Percentiles rank a stretch among this genome's conserved stretches.
Evolutionary conservation across 1,140 invertebrate genomes (phyloP).

Genomic region (Zaprionus davidi): DNA sequence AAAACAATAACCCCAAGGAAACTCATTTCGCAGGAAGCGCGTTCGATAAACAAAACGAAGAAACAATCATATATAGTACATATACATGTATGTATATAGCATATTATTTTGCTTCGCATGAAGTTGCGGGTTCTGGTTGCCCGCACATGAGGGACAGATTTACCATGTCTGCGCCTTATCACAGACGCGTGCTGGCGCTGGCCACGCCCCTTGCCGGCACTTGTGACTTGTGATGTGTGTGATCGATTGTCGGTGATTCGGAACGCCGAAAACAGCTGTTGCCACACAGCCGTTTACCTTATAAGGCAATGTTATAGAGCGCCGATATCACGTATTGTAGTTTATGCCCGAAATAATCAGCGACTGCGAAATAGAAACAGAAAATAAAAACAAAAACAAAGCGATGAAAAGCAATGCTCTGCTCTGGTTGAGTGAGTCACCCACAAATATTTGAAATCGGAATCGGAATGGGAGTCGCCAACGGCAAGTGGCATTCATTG

Average conservation of each 20-base stretch:
- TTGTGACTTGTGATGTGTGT: slow-evolving; percentile 3
- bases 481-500: slow-evolving; percentile 2
- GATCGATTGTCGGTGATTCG: slow-evolving; percentile 20
- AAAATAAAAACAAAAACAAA: slow-evolving; percentile 22
- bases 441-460: slow-evolving; percentile 43
- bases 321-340: slow-evolving; percentile 28
- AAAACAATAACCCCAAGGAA: not conserved
- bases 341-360: slow-evolving; percentile 53
- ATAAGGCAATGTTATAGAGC: slow-evolving; percentile 38
- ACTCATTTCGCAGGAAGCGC: slow-evolving; percentile 15
- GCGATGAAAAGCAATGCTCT: slow-evolving; percentile 1
- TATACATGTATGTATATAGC: not conserved
- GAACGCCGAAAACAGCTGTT: slow-evolving; percentile 38
- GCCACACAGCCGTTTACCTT: slow-evolving; percentile 35
- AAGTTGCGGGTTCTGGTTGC: slow-evolving; percentile 25
- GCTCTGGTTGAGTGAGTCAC: slow-evolving; percentile 45
- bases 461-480: slow-evolving; percentile 33
- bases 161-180: slow-evolving; percentile 33
- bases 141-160: slow-evolving; percentile 22
- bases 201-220: slow-evolving; percentile 15
- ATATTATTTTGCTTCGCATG: slow-evolving; percentile 1
- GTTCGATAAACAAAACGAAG: not conserved
- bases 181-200: slow-evolving; percentile 10
- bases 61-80: not conserved
- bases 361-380: slow-evolving; percentile 20